Evolutionary conservation across 2,888 invertebrate species (phyloP).

Genomic region (Nemoura dubitans): DNA sequence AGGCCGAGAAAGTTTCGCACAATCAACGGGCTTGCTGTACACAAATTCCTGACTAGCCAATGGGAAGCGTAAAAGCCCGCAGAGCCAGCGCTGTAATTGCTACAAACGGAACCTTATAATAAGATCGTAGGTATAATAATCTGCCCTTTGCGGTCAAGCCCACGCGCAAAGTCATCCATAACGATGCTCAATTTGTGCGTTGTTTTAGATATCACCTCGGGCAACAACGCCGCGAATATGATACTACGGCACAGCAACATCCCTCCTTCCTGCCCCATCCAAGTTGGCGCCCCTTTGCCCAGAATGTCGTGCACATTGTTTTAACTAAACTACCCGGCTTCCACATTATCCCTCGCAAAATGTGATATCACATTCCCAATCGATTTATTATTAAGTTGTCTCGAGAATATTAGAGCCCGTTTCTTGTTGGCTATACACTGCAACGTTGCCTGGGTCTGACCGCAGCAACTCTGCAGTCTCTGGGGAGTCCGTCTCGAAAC

Average conservation of each 20-base stretch:
- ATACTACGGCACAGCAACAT: background rate
- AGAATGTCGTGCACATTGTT: background rate
- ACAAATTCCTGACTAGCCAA: background rate
- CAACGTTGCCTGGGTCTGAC: background rate
- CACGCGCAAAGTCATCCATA: background rate
- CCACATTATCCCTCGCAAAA: background rate
- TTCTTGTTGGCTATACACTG: background rate
- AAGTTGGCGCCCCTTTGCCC: background rate
- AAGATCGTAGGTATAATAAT: background rate
- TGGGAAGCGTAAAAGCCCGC: background rate
- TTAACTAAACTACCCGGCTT: background rate
- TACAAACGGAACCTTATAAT: background rate
- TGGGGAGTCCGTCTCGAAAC: background rate
- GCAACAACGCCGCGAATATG: background rate
- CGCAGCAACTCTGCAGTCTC: background rate
- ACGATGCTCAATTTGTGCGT: background rate
- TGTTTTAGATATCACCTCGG: background rate
- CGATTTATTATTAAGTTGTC: conserved; percentile 4
- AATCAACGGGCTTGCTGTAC: background rate
- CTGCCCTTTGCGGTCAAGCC: background rate
- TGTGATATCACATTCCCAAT: background rate
- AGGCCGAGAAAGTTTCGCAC: background rate
- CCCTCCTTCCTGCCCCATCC: background rate
- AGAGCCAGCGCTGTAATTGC: background rate
- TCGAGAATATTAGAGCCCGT: background rate